phyloP scores from a whole-genome alignment of 2,113 vertebrate genomes.

The Vimba vimba region DNA sequence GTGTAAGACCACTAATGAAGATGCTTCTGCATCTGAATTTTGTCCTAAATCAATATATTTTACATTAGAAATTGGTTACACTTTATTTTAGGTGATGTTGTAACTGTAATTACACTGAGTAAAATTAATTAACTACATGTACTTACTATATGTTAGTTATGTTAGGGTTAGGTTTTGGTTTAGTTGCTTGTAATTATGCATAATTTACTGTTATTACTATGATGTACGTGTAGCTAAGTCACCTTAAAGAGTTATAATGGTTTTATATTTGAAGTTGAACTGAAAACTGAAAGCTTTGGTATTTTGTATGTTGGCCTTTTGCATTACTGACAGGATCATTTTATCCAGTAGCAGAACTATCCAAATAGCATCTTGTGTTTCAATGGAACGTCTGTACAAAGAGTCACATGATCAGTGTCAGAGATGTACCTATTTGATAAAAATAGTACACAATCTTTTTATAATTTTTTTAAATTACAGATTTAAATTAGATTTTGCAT shows the following conservation, averaged over 20 bases:
- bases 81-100: too few relatives aligned
- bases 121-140: too few relatives aligned
- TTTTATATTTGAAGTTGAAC: neutral
- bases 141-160: too few relatives aligned
- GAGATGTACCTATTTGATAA: neutral
- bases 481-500: neutral
- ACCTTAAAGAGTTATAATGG: too few relatives aligned
- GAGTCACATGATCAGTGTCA: neutral
- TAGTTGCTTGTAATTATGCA: too few relatives aligned
- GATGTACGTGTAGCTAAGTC: too few relatives aligned
- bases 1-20: neutral
- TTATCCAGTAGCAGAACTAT: neutral
- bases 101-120: too few relatives aligned
- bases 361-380: neutral
- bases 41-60: neutral
- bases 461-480: neutral
- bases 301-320: neutral
- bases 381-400: too few relatives aligned
- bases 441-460: neutral
- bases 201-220: too few relatives aligned
- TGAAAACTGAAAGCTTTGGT: neutral
- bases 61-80: neutral
- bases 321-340: neutral
- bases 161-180: too few relatives aligned
- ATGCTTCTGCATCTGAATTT: neutral